Evolutionary conservation across 2,888 invertebrate species (phyloP).

Genomic region (Eilema griseolum): DNA sequence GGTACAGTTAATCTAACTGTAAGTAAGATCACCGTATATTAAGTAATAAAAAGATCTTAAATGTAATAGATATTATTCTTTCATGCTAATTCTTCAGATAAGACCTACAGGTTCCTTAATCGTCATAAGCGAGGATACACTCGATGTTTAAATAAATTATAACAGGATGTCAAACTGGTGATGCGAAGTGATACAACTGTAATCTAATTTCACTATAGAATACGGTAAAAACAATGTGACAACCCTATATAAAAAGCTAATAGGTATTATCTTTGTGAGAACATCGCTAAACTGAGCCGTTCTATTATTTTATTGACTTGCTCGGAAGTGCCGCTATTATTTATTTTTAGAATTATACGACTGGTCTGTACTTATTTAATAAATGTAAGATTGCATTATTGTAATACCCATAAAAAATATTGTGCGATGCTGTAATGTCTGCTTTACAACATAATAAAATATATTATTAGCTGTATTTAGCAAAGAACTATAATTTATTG

Average conservation of each 20-base stretch:
- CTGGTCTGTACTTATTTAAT: conserved; percentile 16
- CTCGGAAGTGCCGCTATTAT: conserved; percentile 12
- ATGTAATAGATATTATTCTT: no score
- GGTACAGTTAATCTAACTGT: not conserved
- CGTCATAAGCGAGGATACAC: not conserved
- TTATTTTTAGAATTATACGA: conserved; percentile 14
- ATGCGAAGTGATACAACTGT: not conserved
- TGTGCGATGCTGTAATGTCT: not conserved
- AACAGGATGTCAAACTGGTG: not conserved
- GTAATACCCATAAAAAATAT: not conserved
- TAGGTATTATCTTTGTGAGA: conserved; percentile 25
- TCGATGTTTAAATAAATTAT: not conserved
- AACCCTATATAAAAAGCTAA: conserved; percentile 2
- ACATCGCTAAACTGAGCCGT: conserved; percentile 24
- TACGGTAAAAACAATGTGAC: not conserved
- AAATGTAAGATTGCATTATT: conserved; percentile 16
- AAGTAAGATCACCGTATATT: not conserved
- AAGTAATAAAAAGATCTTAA: no score
- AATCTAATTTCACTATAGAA: not conserved
- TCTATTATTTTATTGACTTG: conserved; percentile 14
- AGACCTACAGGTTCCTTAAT: not conserved
- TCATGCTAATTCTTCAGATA: no score
- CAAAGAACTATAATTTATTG: not conserved
- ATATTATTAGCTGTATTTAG: conserved; percentile 5
- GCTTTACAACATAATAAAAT: conserved; percentile 5